phyloP scores from a whole-genome alignment of 92 coral and sea anemone species.

The Phenganax stokvisi region DNA sequence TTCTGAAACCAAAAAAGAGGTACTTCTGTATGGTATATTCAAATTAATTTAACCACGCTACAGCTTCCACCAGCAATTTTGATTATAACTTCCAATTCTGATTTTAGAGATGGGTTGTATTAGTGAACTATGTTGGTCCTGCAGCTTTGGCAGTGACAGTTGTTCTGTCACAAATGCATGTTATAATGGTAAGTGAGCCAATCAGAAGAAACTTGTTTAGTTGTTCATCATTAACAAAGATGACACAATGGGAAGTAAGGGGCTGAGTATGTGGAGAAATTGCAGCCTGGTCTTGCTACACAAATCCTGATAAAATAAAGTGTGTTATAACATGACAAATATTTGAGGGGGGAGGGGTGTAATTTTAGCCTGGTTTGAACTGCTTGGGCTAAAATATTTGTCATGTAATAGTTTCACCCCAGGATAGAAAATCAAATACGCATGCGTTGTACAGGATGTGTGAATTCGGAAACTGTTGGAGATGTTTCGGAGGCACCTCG shows the following conservation, averaged over 20 bases:
- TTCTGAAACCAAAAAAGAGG: neutral
- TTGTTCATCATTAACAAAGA: neutral
- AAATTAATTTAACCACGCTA: neutral
- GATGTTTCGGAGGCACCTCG: no score
- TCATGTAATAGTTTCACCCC: no score
- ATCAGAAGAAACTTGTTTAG: neutral
- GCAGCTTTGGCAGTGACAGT: constrained; percentile 55
- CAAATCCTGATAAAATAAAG: no score
- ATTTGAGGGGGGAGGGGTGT: no score
- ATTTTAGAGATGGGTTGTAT: constrained; percentile 73
- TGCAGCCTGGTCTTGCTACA: no score
- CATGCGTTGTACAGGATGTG: no score
- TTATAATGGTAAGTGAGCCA: constrained; percentile 64
- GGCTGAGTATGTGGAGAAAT: neutral
- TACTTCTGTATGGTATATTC: neutral
- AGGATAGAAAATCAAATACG: no score
- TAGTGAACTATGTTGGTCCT: constrained; percentile 61
- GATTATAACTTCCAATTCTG: neutral
- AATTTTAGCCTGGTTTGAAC: no score
- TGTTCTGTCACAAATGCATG: constrained; percentile 66
- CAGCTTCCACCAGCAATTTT: neutral
- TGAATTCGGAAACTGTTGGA: no score
- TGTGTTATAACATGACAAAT: no score
- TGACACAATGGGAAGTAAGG: neutral
- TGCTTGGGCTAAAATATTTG: no score